These are phyloP conservation scores for Mimas tiliae DNA, from an alignment of 2,888 invertebrate genomes.

Conservation along the genomic window DNA sequence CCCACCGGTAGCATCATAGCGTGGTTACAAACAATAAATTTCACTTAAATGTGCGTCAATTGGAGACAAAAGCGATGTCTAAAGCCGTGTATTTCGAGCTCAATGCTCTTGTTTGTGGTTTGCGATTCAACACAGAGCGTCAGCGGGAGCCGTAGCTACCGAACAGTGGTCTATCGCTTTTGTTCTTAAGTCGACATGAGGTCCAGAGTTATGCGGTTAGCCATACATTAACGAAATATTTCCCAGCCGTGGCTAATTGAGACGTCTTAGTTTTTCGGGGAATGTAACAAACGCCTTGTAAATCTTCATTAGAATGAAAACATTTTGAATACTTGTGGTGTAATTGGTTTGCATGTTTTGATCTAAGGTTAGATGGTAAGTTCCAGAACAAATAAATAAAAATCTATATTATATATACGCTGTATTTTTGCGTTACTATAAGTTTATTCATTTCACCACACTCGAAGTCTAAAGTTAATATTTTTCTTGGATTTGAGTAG, in stretches of 20 bases:
- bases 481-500: too few species aligned
- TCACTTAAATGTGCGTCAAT: conserved; percentile 46
- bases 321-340: background rate
- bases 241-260: conserved; percentile 60
- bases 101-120: conserved; percentile 77
- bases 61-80: conserved; percentile 56
- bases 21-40: conserved; percentile 71
- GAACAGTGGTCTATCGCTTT: conserved; percentile 67
- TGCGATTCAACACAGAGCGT: conserved; percentile 68
- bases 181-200: conserved; percentile 73
- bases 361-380: background rate
- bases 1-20: conserved; percentile 79
- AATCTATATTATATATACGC: too few species aligned
- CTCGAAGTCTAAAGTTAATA: too few species aligned
- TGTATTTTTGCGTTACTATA: too few species aligned
- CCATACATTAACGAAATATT: conserved; percentile 57
- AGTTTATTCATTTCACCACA: too few species aligned
- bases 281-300: conserved; percentile 5
- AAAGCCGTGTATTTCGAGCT: conserved; percentile 26
- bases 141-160: conserved; percentile 54
- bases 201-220: conserved; percentile 68
- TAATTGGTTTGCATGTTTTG: background rate
- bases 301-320: conserved; percentile 12
- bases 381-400: too few species aligned
- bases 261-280: conserved; percentile 28